Evolutionary conservation across 2,797 vertebrate species (phyloP).

Genomic region (Chelon auratus): DNA sequence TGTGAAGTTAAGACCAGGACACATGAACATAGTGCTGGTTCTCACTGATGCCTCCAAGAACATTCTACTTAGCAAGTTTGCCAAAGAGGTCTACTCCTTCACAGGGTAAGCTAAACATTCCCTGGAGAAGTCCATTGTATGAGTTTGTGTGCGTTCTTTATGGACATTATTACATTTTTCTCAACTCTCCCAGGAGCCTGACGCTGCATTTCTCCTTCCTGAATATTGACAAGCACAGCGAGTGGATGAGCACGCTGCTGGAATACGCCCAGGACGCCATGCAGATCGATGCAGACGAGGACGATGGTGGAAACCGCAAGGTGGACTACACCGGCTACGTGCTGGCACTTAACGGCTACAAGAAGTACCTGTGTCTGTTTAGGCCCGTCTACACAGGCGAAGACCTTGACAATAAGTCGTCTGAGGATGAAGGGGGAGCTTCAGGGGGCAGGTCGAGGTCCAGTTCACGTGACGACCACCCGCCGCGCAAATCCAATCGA

Average conservation of each 20-base stretch:
- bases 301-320: slow-evolving; percentile 84
- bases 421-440: slow-evolving; percentile 82
- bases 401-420: slow-evolving; percentile 75
- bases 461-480: slow-evolving; percentile 77
- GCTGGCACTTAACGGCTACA: slow-evolving; percentile 95
- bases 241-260: slow-evolving; percentile 93
- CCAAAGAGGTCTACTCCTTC: slow-evolving; percentile 96
- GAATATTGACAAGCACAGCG: slow-evolving; percentile 94
- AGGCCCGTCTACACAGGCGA: slow-evolving; percentile 90
- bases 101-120: slow-evolving; percentile 86
- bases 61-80: slow-evolving; percentile 94
- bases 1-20: slow-evolving; percentile 94
- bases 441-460: slow-evolving; percentile 64
- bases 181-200: slow-evolving; percentile 85
- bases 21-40: slow-evolving; percentile 97
- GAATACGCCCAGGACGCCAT: slow-evolving; percentile 91
- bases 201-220: slow-evolving; percentile 98
- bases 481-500: slow-evolving; percentile 79
- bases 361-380: slow-evolving; percentile 98
- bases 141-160: neutral
- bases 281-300: slow-evolving; percentile 90
- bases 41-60: slow-evolving; percentile 93
- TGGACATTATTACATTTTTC: neutral
- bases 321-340: slow-evolving; percentile 94
- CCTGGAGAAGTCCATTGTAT: neutral